Conservation (phyloP, 2,113 vertebrate species). For the Anguilla japonica region DNA sequence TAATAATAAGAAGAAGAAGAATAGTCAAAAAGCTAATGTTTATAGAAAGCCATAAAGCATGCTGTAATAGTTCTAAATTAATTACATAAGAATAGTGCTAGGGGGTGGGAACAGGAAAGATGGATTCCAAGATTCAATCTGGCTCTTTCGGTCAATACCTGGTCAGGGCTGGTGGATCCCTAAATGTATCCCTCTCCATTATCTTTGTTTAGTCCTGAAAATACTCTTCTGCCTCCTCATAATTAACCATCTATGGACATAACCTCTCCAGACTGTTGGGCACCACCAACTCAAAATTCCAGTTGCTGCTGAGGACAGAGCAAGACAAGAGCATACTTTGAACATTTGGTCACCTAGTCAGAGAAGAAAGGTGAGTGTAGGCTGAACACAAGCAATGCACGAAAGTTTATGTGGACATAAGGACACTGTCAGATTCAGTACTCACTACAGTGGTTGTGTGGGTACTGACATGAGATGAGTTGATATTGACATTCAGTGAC, state of each 20-base stretch:
- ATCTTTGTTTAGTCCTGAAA: constrained; percentile 65
- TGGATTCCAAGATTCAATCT: too few relatives aligned
- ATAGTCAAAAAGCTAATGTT: too few relatives aligned
- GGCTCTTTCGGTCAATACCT: too few relatives aligned
- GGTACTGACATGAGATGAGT: background rate
- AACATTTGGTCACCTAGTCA: constrained; percentile 54
- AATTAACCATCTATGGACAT: constrained; percentile 53
- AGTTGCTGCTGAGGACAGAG: constrained; percentile 74
- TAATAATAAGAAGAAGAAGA: too few relatives aligned
- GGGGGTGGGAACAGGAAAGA: too few relatives aligned
- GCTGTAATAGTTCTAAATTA: too few relatives aligned
- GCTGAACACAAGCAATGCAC: background rate
- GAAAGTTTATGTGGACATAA: background rate
- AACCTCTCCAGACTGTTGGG: constrained; percentile 81
- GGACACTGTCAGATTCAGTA: background rate
- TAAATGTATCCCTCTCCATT: constrained; percentile 57
- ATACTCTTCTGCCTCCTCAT: too few relatives aligned
- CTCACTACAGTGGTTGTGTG: too few relatives aligned
- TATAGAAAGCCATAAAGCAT: too few relatives aligned
- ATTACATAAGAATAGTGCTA: background rate
- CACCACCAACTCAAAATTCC: constrained; percentile 87
- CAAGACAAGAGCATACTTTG: constrained; percentile 73
- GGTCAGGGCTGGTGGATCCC: background rate
- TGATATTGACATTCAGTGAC: background rate
- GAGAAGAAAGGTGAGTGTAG: background rate